Conservation (phyloP, 2,797 vertebrate genomes). For the Echiichthys vipera region DNA sequence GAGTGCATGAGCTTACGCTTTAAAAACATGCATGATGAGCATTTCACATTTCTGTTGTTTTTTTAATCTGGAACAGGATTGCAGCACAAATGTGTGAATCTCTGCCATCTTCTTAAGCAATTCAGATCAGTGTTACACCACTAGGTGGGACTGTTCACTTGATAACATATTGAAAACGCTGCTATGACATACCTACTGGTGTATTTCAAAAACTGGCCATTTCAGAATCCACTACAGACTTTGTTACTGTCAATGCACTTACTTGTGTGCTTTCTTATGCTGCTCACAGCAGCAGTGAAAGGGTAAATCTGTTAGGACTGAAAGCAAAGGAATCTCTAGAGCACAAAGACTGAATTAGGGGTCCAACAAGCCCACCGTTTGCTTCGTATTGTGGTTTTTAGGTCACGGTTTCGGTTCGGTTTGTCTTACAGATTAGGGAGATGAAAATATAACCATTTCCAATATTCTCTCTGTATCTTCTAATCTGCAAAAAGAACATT, state of each 20-base stretch:
- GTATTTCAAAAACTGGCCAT: conserved; percentile 22
- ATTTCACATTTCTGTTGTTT: not conserved
- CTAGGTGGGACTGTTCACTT: conserved; percentile 77
- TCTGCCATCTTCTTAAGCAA: not conserved
- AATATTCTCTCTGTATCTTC: too few species aligned
- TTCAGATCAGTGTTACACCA: conserved; percentile 45
- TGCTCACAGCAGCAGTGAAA: not conserved
- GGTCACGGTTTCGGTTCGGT: too few species aligned
- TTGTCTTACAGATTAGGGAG: too few species aligned
- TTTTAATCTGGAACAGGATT: conserved; percentile 12
- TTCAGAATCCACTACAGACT: conserved; percentile 15
- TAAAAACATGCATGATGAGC: not conserved
- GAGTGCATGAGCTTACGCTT: not conserved
- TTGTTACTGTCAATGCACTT: not conserved
- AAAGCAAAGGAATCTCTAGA: not conserved
- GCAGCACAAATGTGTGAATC: not conserved
- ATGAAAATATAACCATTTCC: too few species aligned
- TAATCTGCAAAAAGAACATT: too few species aligned
- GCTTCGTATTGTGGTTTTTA: too few species aligned
- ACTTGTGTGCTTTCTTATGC: not conserved
- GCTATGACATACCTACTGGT: conserved; percentile 5
- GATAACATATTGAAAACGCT: conserved; percentile 1
- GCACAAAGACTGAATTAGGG: too few species aligned
- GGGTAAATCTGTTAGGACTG: not conserved
- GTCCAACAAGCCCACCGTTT: too few species aligned